phyloP scores from a whole-genome alignment of 2,888 invertebrate species.

The Eucriotettix oculatus region DNA sequence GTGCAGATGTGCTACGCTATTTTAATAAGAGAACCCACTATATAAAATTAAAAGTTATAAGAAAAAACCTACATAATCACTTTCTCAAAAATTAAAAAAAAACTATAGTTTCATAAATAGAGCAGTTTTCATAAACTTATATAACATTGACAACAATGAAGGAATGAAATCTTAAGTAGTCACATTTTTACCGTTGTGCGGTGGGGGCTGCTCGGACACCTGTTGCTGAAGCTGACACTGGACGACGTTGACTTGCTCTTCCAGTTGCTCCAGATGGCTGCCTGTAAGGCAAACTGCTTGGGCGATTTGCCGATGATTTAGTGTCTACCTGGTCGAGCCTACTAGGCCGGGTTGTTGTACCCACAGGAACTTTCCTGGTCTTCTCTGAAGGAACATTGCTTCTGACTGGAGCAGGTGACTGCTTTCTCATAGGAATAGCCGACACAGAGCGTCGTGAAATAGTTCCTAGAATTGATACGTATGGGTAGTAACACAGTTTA shows the following conservation, averaged over 20 bases:
- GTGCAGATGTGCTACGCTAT: no score
- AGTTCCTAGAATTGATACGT: not conserved
- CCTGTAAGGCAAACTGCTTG: conserved; percentile 54
- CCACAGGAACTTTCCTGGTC: not conserved
- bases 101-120: no score
- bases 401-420: not conserved
- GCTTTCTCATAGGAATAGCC: not conserved
- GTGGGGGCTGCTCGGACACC: not conserved
- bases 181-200: no score
- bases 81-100: no score
- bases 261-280: conserved; percentile 20
- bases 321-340: not conserved
- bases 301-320: conserved; percentile 24
- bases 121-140: no score
- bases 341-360: not conserved
- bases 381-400: not conserved
- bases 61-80: no score
- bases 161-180: no score
- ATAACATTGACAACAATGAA: no score
- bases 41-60: no score
- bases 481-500: no score
- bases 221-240: not conserved
- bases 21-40: no score
- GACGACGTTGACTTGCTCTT: conserved; percentile 19
- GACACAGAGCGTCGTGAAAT: not conserved